Evolutionary conservation across 2,888 invertebrate genomes (phyloP), one percentile per base, ranked within the genome.

Genomic region (Petrolisthes cinctipes): DNA sequence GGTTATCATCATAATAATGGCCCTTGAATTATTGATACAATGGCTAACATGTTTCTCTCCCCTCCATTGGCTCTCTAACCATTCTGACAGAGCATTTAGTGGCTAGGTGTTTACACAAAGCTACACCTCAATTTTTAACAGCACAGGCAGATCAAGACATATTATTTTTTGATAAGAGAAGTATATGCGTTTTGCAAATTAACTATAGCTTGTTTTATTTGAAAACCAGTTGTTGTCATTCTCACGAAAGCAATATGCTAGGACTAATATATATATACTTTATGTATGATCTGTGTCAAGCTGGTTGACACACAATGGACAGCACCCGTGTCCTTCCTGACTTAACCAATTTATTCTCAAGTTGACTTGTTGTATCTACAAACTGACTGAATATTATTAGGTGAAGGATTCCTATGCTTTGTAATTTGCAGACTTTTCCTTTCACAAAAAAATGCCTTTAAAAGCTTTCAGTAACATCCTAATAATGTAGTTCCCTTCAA

Each of bases 81-180:
- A 37, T 37, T 37, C 2, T 37, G 37, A 37, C 37, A 37, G 37
- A 37, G 37, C 37, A 37, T 37, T 1, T 37, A 37, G 37, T 37
- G 37, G 37, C 37, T 37, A 37, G 37, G 37, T 37, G 37, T 37
- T 37, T 37, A 37, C 37, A 37, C 37, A 37, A 37, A 2, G 37
- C 37, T 37, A 37, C 37, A 37, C 37, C 37, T 37, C 37, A 37
- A 37, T 37, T 81, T 81, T 17, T 54, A n/a, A 80, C 76, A 83
- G 76, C 83, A 83, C 84, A 84, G 78, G 84, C 84, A 84, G 84
- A 78, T 84, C 79, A 66, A 57, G 79, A 71, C 71, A 71, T 71
- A n/a, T 71, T 71, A 71, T 71, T 71, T 71, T 71, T 71, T 11
- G n/a, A 71, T 6, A 71, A 71, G 14, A 71, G 14, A 71, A 17